Evolutionary conservation across 2,113 vertebrate species (phyloP).

Genomic region (Trematocara unimaculatum): DNA sequence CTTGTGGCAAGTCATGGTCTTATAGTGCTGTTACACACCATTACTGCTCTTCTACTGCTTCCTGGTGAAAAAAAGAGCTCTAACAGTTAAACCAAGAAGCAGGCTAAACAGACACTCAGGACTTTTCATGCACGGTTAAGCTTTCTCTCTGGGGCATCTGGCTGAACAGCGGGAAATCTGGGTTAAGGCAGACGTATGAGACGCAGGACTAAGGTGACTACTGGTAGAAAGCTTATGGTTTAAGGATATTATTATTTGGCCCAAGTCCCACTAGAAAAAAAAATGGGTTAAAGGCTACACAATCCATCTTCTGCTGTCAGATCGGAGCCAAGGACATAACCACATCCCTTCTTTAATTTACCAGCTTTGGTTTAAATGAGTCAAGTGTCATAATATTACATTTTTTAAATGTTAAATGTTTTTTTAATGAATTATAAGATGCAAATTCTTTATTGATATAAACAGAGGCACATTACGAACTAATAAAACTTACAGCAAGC

Average conservation of each 20-base stretch:
- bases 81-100: slow-evolving; percentile 53
- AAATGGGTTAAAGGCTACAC: background rate
- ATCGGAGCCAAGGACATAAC: background rate
- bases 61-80: slow-evolving; percentile 19
- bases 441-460: background rate
- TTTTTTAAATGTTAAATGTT: background rate
- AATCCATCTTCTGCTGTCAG: background rate
- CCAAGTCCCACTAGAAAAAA: background rate
- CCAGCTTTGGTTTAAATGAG: background rate
- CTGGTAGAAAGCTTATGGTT: background rate
- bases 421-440: background rate
- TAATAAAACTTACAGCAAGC: background rate
- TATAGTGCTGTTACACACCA: slow-evolving; percentile 50
- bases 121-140: slow-evolving; percentile 57
- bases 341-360: background rate
- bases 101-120: slow-evolving; percentile 25
- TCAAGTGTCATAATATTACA: background rate
- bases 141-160: slow-evolving; percentile 11
- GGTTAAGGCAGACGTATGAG: background rate
- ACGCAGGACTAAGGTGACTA: background rate
- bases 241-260: background rate
- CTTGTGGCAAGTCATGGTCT: slow-evolving; percentile 12
- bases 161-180: slow-evolving; percentile 1
- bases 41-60: slow-evolving; percentile 48
- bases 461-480: background rate